phyloP scores from a whole-genome alignment of 2,797 vertebrate species.

The Myioborus melanocephalus region DNA sequence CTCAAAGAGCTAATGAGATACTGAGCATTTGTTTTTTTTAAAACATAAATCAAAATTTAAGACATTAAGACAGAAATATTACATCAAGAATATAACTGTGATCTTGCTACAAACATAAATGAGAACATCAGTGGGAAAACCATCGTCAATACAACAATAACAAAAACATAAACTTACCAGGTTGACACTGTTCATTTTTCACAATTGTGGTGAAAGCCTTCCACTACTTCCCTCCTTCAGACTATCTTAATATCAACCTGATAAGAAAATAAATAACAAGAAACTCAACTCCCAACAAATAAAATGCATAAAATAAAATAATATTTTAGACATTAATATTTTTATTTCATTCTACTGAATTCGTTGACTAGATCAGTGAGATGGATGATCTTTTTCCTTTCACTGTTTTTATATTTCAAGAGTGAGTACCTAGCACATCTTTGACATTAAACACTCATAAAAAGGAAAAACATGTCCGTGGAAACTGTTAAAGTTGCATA shows the following conservation, averaged over 20 bases:
- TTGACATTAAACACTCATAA: not conserved
- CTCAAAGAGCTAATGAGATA: not conserved
- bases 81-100: not conserved
- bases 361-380: not conserved
- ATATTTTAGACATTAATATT: not conserved
- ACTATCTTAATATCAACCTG: not conserved
- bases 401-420: not conserved
- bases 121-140: not conserved
- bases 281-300: accelerated
- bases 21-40: not conserved
- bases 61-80: not conserved
- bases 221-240: not conserved
- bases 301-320: not conserved
- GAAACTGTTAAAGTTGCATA: not conserved
- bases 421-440: not conserved
- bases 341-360: too few relatives aligned
- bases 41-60: not conserved
- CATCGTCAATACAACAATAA: not conserved
- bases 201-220: not conserved
- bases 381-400: not conserved
- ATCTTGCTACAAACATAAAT: not conserved
- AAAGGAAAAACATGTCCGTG: not conserved
- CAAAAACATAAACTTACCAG: slow-evolving; percentile 17
- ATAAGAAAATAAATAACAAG: not conserved
- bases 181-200: slow-evolving; percentile 1